Conservation (phyloP, 2,113 vertebrate genomes). For the Phylloscopus whistleri region DNA sequence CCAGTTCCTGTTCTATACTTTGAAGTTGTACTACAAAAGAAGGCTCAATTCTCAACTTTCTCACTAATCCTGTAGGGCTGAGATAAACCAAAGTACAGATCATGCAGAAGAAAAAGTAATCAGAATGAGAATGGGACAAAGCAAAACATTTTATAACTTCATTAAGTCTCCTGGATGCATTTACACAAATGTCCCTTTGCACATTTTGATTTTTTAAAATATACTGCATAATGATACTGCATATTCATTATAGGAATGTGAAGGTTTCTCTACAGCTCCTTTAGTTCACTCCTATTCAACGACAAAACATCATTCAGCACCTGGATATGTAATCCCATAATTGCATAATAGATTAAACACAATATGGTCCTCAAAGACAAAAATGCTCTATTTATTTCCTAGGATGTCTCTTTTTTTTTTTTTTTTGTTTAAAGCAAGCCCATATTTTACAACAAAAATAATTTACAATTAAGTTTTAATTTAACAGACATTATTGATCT, state of each 20-base stretch:
- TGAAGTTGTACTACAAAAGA: background rate
- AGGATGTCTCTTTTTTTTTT: background rate
- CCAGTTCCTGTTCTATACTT: background rate
- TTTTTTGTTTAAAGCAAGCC: background rate
- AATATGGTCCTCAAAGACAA: background rate
- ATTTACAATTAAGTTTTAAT: background rate
- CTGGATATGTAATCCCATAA: background rate
- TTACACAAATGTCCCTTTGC: background rate
- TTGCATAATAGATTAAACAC: background rate
- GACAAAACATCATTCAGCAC: background rate
- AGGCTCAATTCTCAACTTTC: background rate
- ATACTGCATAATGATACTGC: background rate
- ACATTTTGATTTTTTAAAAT: background rate
- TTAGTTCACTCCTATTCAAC: background rate
- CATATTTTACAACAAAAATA: background rate
- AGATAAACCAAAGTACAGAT: background rate
- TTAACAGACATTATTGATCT: background rate
- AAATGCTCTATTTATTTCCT: background rate
- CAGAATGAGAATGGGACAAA: background rate
- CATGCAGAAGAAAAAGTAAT: background rate
- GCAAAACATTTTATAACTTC: background rate
- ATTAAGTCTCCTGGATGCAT: background rate
- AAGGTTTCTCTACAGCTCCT: background rate
- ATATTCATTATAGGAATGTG: background rate
- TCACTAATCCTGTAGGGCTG: background rate